A percentile compares a stretch with the other conserved stretches of the same genome.
phyloP scores from a whole-genome alignment of 2,113 vertebrate species.

The Rhinopomastus cyanomelas region DNA sequence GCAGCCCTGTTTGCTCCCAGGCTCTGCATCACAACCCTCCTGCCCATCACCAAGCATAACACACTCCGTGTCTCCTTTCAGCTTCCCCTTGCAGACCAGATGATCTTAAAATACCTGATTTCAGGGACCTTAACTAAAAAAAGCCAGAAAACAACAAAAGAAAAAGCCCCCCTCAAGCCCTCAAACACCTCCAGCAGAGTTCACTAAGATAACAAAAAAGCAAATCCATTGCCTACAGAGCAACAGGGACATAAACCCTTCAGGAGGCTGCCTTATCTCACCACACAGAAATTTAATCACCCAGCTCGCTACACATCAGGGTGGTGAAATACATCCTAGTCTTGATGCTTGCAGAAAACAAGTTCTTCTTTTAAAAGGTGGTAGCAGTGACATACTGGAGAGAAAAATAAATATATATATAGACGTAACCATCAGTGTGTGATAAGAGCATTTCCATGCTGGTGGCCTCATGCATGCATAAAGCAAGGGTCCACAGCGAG shows the following conservation, averaged over 20 bases:
- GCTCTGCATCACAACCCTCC: not conserved
- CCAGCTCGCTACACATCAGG: not conserved
- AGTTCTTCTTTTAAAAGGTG: not conserved
- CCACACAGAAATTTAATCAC: conserved; percentile 49
- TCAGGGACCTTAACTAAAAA: not conserved
- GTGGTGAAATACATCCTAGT: conserved; percentile 12
- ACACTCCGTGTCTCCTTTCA: fast-evolving
- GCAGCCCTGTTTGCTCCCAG: not conserved
- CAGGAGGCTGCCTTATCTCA: conserved; percentile 30
- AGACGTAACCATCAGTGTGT: not conserved
- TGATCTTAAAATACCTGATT: not conserved
- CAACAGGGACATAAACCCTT: conserved; percentile 1
- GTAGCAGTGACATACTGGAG: not conserved
- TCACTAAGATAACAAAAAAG: not conserved
- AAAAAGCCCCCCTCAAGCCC: not conserved
- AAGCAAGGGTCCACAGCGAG: not conserved
- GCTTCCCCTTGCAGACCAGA: not conserved
- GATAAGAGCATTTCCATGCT: not conserved
- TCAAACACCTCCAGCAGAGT: not conserved
- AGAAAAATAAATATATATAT: too few species aligned
- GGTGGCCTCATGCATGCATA: not conserved
- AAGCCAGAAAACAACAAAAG: not conserved
- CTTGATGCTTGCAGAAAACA: conserved; percentile 11
- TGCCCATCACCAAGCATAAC: not conserved
- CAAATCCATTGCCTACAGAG: not conserved